A percentile compares a stretch with the other conserved stretches of the same genome.
phyloP scores from a whole-genome alignment of 2,888 invertebrate species.

The Orthosia gothica region DNA sequence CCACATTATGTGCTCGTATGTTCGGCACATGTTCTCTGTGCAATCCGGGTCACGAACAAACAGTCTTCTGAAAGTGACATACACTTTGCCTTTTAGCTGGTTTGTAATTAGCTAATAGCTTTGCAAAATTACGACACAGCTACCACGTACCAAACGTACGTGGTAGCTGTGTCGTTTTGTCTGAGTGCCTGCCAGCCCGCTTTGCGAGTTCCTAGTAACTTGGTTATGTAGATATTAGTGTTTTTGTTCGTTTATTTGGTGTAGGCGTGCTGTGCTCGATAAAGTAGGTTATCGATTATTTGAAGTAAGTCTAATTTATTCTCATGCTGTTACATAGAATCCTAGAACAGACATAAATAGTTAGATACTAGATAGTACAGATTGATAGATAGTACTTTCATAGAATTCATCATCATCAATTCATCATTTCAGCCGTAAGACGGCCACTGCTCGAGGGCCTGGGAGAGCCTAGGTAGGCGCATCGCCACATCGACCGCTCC shows the following conservation, averaged over 20 bases:
- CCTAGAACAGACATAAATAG: too few species aligned
- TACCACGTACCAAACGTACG: too few species aligned
- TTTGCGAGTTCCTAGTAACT: background rate
- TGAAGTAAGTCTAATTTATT: background rate
- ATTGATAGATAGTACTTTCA: too few species aligned
- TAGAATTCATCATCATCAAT: too few species aligned
- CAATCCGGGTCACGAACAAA: conserved; percentile 36
- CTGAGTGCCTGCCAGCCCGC: background rate
- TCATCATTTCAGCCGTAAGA: too few species aligned
- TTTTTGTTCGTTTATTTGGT: background rate
- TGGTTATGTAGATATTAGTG: background rate
- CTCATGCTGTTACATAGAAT: too few species aligned
- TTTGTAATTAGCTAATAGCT: conserved; percentile 54
- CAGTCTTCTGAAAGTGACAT: conserved; percentile 23
- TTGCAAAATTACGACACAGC: conserved; percentile 1
- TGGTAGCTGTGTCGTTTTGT: too few species aligned
- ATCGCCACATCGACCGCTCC: too few species aligned
- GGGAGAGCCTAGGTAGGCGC: too few species aligned
- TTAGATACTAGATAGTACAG: too few species aligned
- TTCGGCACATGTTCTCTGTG: background rate
- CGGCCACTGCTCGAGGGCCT: too few species aligned
- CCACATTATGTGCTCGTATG: conserved; percentile 17
- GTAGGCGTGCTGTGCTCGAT: background rate
- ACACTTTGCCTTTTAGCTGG: conserved; percentile 7
- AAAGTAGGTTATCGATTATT: background rate